Conservation (phyloP, 2,888 invertebrate species). For the Metallyticus violacea region DNA sequence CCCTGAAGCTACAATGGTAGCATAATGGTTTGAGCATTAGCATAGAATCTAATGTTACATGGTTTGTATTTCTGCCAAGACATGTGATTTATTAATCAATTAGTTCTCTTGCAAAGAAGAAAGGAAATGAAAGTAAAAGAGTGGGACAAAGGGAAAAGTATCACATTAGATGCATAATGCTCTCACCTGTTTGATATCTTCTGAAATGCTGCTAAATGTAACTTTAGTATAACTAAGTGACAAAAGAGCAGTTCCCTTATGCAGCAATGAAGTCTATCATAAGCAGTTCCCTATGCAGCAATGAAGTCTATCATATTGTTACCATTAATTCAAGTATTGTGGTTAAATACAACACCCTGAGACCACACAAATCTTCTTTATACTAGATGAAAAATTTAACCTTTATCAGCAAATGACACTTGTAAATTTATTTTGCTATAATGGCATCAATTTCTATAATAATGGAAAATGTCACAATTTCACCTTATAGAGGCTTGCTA, state of each 20-base stretch:
- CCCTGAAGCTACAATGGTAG: too few relatives aligned
- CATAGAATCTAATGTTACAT: not conserved
- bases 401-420: not conserved
- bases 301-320: not conserved
- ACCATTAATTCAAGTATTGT: not conserved
- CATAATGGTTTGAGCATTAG: not conserved
- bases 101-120: not conserved
- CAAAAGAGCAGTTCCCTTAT: not conserved
- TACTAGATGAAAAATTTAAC: not conserved
- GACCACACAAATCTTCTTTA: not conserved
- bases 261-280: not conserved
- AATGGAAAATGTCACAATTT: not conserved
- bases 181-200: too few relatives aligned
- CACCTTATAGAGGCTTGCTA: not conserved
- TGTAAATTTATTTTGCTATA: not conserved
- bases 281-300: not conserved
- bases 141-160: too few relatives aligned
- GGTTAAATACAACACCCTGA: not conserved
- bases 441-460: not conserved
- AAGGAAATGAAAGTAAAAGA: too few relatives aligned
- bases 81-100: not conserved
- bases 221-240: not conserved
- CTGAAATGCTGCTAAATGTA: not conserved
- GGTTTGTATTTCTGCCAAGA: not conserved
- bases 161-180: too few relatives aligned